Conservation (phyloP, 2,113 vertebrate genomes). For the Vanacampus margaritifer region DNA sequence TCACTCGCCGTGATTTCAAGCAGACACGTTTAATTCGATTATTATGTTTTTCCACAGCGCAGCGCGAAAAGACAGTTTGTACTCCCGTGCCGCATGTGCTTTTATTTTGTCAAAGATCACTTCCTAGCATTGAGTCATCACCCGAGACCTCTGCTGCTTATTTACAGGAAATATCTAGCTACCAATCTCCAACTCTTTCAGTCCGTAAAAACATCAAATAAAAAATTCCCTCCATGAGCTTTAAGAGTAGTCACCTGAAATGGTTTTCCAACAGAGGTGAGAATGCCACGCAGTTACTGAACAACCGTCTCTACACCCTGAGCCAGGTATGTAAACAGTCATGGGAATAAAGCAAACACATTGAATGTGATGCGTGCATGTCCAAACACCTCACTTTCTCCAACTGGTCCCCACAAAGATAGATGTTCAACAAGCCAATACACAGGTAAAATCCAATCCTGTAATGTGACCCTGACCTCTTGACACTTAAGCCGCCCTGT, state of each 20-base stretch:
- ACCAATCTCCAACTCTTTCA: background rate
- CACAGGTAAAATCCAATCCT: slow-evolving; percentile 47
- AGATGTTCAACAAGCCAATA: background rate
- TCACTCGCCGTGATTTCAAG: slow-evolving; percentile 63
- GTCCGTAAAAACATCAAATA: too few species aligned
- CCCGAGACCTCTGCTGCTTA: background rate
- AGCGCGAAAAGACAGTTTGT: slow-evolving; percentile 26
- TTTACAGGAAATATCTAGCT: slow-evolving; percentile 4
- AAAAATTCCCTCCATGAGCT: too few species aligned
- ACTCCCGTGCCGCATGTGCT: slow-evolving; percentile 1
- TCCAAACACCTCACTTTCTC: background rate
- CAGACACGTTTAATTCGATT: slow-evolving; percentile 57
- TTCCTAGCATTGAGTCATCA: background rate
- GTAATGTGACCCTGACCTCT: slow-evolving; percentile 61
- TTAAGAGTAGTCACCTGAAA: too few species aligned
- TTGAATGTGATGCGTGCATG: too few species aligned
- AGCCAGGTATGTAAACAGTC: too few species aligned
- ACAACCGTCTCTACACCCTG: too few species aligned
- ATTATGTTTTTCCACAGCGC: slow-evolving; percentile 34
- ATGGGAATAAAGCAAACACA: too few species aligned
- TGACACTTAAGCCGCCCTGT: slow-evolving; percentile 55
- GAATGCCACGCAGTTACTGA: too few species aligned
- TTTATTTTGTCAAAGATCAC: slow-evolving; percentile 15
- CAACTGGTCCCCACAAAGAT: slow-evolving; percentile 15
- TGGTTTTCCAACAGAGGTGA: too few species aligned